Percentiles rank a stretch among this genome's conserved stretches.
These are phyloP conservation scores for Notocelia uddmanniana DNA, from an alignment of 2,888 invertebrate species.

Conservation along the genomic window DNA sequence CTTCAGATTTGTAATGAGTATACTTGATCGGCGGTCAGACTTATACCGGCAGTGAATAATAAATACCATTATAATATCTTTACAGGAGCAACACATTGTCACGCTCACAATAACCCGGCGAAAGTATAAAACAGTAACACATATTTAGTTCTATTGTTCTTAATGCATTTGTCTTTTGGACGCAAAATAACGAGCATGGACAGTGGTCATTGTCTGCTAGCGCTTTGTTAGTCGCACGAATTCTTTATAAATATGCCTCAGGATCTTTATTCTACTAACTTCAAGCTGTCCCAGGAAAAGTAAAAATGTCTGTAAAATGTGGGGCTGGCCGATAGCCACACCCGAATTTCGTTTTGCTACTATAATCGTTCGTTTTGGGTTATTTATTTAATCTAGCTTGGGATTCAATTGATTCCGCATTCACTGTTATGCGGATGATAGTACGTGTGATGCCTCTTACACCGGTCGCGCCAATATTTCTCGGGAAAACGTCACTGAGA, in stretches of 20 bases:
- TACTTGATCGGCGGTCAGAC: neutral
- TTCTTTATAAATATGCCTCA: neutral
- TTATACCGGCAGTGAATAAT: neutral
- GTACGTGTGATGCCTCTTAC: no score
- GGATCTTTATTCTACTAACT: neutral
- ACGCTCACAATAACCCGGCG: slow-evolving; percentile 47
- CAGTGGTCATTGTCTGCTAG: slow-evolving; percentile 14
- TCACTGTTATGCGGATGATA: no score
- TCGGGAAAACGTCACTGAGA: no score
- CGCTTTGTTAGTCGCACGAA: slow-evolving; percentile 7
- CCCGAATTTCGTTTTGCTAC: no score
- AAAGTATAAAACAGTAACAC: slow-evolving; percentile 20
- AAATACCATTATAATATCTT: slow-evolving; percentile 25
- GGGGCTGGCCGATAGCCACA: no score
- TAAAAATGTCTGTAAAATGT: no score
- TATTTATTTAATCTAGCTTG: no score
- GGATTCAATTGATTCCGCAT: no score
- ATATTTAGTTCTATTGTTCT: slow-evolving; percentile 1
- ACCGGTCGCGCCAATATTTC: no score
- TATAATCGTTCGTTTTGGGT: no score
- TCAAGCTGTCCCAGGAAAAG: no score
- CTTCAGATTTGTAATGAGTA: neutral
- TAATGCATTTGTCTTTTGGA: slow-evolving; percentile 15
- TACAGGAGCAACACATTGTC: slow-evolving; percentile 48
- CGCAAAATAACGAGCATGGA: slow-evolving; percentile 5